Conservation (phyloP, 2,113 vertebrate genomes). For the Rallus limicola region DNA sequence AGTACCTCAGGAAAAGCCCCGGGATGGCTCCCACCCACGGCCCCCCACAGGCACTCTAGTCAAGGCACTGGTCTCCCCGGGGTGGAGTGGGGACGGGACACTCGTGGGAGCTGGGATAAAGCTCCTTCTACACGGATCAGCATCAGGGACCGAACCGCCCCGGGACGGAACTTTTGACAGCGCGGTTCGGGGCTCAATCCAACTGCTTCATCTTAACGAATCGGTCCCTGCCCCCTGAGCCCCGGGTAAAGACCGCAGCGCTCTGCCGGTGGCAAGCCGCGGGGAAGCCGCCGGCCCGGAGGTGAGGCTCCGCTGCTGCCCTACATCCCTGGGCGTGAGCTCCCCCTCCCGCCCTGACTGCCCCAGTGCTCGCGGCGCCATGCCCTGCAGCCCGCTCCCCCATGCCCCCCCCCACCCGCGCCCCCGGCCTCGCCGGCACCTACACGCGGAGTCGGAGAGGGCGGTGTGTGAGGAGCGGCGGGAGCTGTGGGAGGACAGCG, state of each 20-base stretch:
- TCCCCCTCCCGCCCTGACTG: rapidly evolving
- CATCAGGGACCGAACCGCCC: background rate
- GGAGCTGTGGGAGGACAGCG: constrained; percentile 81
- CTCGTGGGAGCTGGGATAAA: background rate
- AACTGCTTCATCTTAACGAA: background rate
- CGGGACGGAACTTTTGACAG: background rate
- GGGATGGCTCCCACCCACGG: rapidly evolving
- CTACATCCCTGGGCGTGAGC: background rate
- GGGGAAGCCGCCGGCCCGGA: no score
- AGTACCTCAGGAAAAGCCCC: background rate
- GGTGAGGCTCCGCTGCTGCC: no score
- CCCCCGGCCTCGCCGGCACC: background rate
- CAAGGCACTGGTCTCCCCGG: background rate
- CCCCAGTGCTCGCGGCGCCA: background rate
- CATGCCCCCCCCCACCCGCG: background rate
- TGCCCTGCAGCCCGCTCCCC: background rate
- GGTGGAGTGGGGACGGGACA: no score
- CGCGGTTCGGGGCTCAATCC: background rate
- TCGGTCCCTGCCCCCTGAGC: background rate
- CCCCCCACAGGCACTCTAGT: rapidly evolving
- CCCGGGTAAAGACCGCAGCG: background rate
- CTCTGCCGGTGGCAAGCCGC: background rate
- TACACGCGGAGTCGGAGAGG: constrained; percentile 81
- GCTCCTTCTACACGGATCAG: background rate
- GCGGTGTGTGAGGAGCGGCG: constrained; percentile 79